Evolutionary conservation across 2,113 vertebrate species (phyloP), one percentile per base, ranked within the genome.

Genomic region (Axis porcinus): DNA sequence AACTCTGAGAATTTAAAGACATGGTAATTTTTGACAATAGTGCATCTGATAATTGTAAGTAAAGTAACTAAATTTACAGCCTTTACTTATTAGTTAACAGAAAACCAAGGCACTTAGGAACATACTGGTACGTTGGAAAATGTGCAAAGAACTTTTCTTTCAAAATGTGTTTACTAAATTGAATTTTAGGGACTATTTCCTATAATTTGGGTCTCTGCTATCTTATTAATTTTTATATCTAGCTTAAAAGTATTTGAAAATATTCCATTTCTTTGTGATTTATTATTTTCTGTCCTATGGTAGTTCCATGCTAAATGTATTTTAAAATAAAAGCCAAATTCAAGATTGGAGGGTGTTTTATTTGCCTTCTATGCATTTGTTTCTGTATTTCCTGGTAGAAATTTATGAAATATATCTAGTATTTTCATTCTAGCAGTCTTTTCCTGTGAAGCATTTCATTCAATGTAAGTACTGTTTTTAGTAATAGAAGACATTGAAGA

Each of bases 271-370:
- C 88, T 96, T 57, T 97, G 55, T 96, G 85, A 96, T 96, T 97
- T 97, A n/a, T 97, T 93, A 97, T 98, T 97, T 97, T 95, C 7
- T 96, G 1, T 97, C 89, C 85, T 79, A 76, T 95, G 91, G 92
- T 55, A 97, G 89, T 96, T 98, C 40, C 92, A 25, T 97, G 96
- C 70, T 97, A 94, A 97, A 96, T 89, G 55, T 98, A 97, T 95
- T 97, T 98, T 87, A 96, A 98, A 97, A 97, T 96, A 96, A 96
- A 98, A 97, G 52, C 54, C 97, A 95, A 96, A 97, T 91, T 89
- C 58, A 67, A 82, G 76, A 97, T 94, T 84, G 27, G 92, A 84
- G 60, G 33, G 30, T 89, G 43, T 95, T 92, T 86, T 95, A 74
- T 97, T 81, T 98, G 96, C 86, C 55, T 86, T 84, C 19, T 90